Evolutionary conservation across 1,140 invertebrate species (phyloP), one percentile per base, ranked within the genome.

Genomic region (Belonocnema kinseyi): DNA sequence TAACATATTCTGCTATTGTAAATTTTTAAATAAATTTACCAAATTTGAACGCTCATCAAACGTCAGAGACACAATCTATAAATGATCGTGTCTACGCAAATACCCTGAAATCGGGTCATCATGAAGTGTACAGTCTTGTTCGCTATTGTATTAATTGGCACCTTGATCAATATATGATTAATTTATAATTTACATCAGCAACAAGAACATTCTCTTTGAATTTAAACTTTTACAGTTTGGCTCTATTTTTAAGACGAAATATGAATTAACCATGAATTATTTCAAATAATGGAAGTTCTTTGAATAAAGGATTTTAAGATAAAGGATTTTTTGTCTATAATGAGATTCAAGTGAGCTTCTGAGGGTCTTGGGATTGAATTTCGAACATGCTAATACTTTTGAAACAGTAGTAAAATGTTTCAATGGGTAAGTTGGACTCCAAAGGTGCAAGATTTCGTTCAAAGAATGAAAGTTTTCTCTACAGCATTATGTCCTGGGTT

Each of bases 381-480:
- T 66, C 58, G 5, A 11, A 13, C 56, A 61, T 21, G 19, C 13
- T 66, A 26, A 66, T 66, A 26, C 21, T 21, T 66, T 66, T 16
- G 58, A 66, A 66, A 66, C 58, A 66, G 26, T 33, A 40, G 58
- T 13, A 33, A 66, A 26, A 66, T 26, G 58, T 33, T 33, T 66
- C 58, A 66, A 66, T 66, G 58, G 21, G 26, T 40, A 66, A 33
- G 19, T 66, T 66, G 12, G 26, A 66, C 26, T 66, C 26, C 26
- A 66, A 66, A 66, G 58, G 58, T 66, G 58, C 21, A 26, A 66
- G 21, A 66, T 66, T 40, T 66, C 58, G 21, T 66, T 26, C 21
- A 1, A 61, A 66, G 58, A 66, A 66, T 66, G 58, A 2, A 74
- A 58, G 40, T 74, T 46, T 58, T 58, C 72, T 66, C 26, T 66